Conservation (phyloP, 2,113 vertebrate genomes). For the Pan troglodytes region NHGRI_mPanTro3-v2.1_pri NC_072421.2:66095501-66096000, state of each 20-base stretch:
- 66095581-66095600: not conserved
- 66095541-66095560: not conserved
- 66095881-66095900: not conserved
- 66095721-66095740: not conserved
- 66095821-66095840: not conserved
- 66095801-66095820: not conserved
- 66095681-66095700: not conserved
- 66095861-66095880: not conserved
- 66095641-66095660: constrained; percentile 1
- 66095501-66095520: not conserved
- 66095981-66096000: too few relatives aligned
- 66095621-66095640: not conserved
- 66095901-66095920: not conserved
- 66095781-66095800: not conserved
- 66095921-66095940: too few relatives aligned
- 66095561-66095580: not conserved
- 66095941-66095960: too few relatives aligned
- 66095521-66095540: not conserved
- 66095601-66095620: not conserved
- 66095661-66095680: not conserved
- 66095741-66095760: not conserved
- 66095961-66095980: too few relatives aligned
- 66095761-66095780: not conserved
- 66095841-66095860: not conserved
- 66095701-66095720: not conserved